A percentile compares a stretch with the other conserved stretches of the same genome.
phyloP scores from a whole-genome alignment of 1,140 invertebrate species.

The Drosophila pruinosa region DNA sequence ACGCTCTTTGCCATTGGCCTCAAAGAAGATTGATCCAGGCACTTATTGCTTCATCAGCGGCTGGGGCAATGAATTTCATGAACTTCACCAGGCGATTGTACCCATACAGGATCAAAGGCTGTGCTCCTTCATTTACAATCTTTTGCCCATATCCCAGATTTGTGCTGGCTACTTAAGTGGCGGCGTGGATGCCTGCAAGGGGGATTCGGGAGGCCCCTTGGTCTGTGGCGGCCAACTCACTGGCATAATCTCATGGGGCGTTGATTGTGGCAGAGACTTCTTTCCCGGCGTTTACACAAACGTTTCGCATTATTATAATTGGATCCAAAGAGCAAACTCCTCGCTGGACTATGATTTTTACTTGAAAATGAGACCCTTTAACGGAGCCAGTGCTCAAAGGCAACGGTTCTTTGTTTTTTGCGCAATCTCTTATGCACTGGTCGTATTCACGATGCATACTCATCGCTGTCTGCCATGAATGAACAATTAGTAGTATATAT shows the following conservation, averaged over 20 bases:
- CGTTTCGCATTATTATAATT: conserved; percentile 13
- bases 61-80: conserved; percentile 42
- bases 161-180: conserved; percentile 64
- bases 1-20: background rate
- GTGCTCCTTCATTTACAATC: conserved; percentile 38
- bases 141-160: conserved; percentile 44
- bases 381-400: background rate
- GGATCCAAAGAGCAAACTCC: conserved; percentile 9
- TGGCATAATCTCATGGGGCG: conserved; percentile 84
- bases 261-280: conserved; percentile 60
- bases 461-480: too few species aligned
- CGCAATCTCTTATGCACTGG: too few species aligned
- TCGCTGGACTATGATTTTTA: conserved; percentile 15
- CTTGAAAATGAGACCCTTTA: background rate
- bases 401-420: background rate
- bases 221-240: conserved; percentile 14
- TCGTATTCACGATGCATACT: too few species aligned
- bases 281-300: conserved; percentile 83
- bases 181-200: conserved; percentile 58
- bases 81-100: conserved; percentile 36
- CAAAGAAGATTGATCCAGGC: background rate
- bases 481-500: too few species aligned
- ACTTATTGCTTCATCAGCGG: conserved; percentile 51
- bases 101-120: conserved; percentile 35
- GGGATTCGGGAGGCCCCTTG: conserved; percentile 52